These are phyloP conservation scores for Anguilla obscura DNA, from an alignment of 2,797 vertebrate species.

Conservation along the genomic window DNA sequence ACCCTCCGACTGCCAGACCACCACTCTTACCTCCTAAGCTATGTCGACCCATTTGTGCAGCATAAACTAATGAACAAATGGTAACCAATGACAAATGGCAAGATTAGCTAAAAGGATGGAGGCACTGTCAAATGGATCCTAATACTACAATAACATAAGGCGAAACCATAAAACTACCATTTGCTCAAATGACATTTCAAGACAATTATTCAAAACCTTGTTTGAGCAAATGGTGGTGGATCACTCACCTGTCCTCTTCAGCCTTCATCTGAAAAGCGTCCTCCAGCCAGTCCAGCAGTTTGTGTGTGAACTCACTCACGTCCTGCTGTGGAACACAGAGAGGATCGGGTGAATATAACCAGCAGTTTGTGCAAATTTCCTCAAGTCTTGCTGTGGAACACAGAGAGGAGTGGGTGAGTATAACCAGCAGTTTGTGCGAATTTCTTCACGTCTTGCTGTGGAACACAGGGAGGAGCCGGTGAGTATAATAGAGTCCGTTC, in stretches of 20 bases:
- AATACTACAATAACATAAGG: neutral
- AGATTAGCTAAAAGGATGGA: neutral
- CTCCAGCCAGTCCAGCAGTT: constrained; percentile 97
- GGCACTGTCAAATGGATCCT: neutral
- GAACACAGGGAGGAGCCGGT: too few relatives aligned
- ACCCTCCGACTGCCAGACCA: too few relatives aligned
- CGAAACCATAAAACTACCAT: too few relatives aligned
- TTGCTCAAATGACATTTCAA: neutral
- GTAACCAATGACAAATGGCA: neutral
- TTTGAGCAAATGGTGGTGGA: neutral
- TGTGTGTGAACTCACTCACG: constrained; percentile 98
- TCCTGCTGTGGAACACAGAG: constrained; percentile 82
- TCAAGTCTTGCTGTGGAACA: neutral
- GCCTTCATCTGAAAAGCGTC: constrained; percentile 99
- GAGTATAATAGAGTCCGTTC: too few relatives aligned
- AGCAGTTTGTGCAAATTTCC: neutral
- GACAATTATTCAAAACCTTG: too few relatives aligned
- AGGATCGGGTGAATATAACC: neutral
- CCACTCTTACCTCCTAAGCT: too few relatives aligned
- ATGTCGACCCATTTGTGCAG: neutral
- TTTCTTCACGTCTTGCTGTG: too few relatives aligned
- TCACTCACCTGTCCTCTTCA: constrained; percentile 89
- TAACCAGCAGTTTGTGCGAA: too few relatives aligned
- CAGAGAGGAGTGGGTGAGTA: too few relatives aligned
- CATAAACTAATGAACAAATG: neutral